Base-by-base conservation (phyloP, 2,113 vertebrate species). In the Mastomys natalensis region DNA sequence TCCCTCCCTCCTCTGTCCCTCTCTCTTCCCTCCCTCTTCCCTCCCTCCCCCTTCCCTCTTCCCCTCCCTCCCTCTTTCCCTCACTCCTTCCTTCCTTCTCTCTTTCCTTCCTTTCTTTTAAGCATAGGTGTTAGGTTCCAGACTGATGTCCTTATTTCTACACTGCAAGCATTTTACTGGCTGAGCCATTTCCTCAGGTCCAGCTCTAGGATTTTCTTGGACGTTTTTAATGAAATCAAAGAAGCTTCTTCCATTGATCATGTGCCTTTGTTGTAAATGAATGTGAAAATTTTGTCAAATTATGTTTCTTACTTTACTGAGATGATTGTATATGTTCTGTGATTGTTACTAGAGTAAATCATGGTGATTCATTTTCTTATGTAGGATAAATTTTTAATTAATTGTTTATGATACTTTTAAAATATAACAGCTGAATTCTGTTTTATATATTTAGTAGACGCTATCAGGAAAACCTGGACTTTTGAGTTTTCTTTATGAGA, bases 341-440 rank as follows among this genome's bases (percentile, higher is more conserved):
- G 70, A 60, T 95, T 86, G 55, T 70, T 90, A 62, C 40, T 68
- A 24, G 21, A 13, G 51, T 82, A 15, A 90, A 77, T 90, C 88
- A 73, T 62, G 55, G 62, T 81, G 70, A 81, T 86, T 92, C n/a
- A 87, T n/a, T 45, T 94, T 96, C 74, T 53, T 92, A 81, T 70
- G 43, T 84, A 88, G 17, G 43, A 53, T 16, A 90, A n/a, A 80
- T 66, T 24, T 94, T 85, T 8, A 72, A 64, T 89, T 72, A 78
- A 17, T 87, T 88, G 21, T 31, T 74, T 72, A 22, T 72, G 68
- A 72, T 92, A 26, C 73, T 74, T 95, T 93, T 70, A 43, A 77
- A 53, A 24, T 70, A 7, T 91, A 88, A 51, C 31, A 55, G 66
- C 62, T 90, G 66, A 90, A 58, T 81, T 95, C 31, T 92, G 7